Evolutionary conservation across 2,888 invertebrate genomes (phyloP), one percentile per base, ranked within the genome.

Genomic region (Acleris holmiana): DNA sequence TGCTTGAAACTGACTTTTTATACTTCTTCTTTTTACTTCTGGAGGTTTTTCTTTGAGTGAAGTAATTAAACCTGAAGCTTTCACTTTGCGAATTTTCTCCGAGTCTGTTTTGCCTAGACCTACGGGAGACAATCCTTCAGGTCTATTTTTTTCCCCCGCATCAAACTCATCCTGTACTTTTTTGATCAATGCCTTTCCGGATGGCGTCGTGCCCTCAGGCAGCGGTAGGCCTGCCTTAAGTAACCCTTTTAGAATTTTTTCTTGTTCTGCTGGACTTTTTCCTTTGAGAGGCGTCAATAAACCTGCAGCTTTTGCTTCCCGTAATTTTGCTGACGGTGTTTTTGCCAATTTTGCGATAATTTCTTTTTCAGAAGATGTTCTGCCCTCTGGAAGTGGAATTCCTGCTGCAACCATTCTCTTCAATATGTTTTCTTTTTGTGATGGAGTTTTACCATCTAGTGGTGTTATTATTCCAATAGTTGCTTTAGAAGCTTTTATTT

Each of bases 221-320:
- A n/a, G n/a, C 41, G 41, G 41, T 1, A n/a, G 41, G 0, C 40
- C 40, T 4, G 40, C 40, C 15, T 40, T 8, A 40, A 15, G 15
- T 40, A 40, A 4, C 15, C 40, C 81, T 76, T 68, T 80, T 3
- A 83, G 61, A 48, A 81, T 83, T 67, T 74, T 78, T 71, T 83
- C 80, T 62, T 80, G 81, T 69, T 82, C 69, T 48, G 69, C 68
- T 13, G 69, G 48, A 19, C 75, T 70, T 68, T 84, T 84, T 6
- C 82, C 83, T 4, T 71, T 59, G 4, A 84, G 70, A 7, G 83
- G 82, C 1, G 82, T 80, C 6, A 82, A 68, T 17, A 84, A 66
- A 0, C 83, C 82, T 13, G 75, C 76, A 13, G 76, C 76, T 71
- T 74, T 82, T 7, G 83, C 82, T 68, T 76, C 77, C 18, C 68